Conservation (phyloP, 2,888 invertebrate genomes). For the Aproaerema taeniolella region DNA sequence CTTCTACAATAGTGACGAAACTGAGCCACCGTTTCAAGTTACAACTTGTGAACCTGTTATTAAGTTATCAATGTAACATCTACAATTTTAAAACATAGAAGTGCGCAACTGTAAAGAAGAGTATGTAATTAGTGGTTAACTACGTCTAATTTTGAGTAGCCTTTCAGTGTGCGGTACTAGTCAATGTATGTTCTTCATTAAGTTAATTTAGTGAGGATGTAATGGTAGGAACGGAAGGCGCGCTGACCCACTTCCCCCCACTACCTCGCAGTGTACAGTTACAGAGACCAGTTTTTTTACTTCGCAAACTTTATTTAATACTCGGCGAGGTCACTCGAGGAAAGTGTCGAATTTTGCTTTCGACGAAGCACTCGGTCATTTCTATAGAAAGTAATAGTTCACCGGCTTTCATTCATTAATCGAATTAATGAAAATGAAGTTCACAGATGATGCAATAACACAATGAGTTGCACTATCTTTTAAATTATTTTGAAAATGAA, state of each 20-base stretch:
- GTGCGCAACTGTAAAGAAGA: no score
- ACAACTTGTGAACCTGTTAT: no score
- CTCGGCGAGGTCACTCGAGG: slow-evolving; percentile 56
- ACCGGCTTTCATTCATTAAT: slow-evolving; percentile 36
- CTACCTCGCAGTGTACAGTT: slow-evolving; percentile 50
- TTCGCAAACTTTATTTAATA: slow-evolving; percentile 47
- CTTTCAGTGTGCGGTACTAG: no score
- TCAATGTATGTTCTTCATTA: no score
- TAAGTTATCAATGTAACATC: slow-evolving; percentile 5
- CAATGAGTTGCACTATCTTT: not conserved
- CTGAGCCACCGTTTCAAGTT: no score
- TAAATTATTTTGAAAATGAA: no score
- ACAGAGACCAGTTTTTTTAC: slow-evolving; percentile 63
- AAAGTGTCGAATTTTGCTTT: slow-evolving; percentile 76
- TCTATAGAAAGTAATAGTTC: slow-evolving; percentile 63
- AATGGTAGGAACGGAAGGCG: slow-evolving; percentile 24
- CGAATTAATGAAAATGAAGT: slow-evolving; percentile 17
- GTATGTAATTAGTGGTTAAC: no score
- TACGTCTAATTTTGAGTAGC: no score
- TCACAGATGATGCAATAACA: slow-evolving; percentile 7
- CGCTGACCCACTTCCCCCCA: slow-evolving; percentile 50
- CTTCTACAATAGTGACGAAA: slow-evolving; percentile 6
- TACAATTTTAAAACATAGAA: no score
- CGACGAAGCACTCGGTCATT: slow-evolving; percentile 50
- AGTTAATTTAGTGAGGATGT: slow-evolving; percentile 21